Conservation (phyloP, 2,797 vertebrate genomes). For the Peromyscus nudipes region DNA sequence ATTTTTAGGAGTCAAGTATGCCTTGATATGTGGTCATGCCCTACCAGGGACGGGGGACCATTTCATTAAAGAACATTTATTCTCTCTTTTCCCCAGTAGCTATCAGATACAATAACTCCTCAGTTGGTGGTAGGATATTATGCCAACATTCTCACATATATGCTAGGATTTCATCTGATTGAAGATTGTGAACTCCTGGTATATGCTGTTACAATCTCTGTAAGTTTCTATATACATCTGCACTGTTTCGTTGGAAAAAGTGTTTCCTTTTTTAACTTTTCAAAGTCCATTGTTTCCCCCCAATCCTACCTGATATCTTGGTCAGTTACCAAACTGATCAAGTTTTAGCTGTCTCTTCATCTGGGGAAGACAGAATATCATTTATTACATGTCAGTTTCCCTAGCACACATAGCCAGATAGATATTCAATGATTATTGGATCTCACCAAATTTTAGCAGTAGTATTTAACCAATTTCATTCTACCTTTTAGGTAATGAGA, state of each 20-base stretch:
- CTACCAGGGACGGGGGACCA: not conserved
- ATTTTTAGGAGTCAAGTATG: too few species aligned
- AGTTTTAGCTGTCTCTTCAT: not conserved
- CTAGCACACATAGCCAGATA: not conserved
- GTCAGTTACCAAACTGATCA: not conserved
- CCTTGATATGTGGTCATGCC: not conserved
- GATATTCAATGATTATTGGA: not conserved
- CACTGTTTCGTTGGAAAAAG: not conserved
- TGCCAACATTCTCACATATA: too few species aligned
- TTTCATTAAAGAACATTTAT: not conserved
- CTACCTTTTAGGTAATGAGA: not conserved
- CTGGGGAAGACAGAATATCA: not conserved
- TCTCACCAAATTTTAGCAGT: not conserved
- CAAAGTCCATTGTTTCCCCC: not conserved
- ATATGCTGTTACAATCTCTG: too few species aligned
- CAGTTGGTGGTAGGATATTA: not conserved
- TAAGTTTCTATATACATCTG: not conserved
- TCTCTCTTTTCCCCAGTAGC: too few species aligned
- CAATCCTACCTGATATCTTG: not conserved
- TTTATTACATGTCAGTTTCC: not conserved
- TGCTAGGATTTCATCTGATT: not conserved
- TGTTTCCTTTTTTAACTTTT: not conserved
- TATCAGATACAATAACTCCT: not conserved
- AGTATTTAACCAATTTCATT: not conserved
- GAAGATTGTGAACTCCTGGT: fast-evolving